Base-by-base conservation (phyloP, 2,797 vertebrate genomes). In the Australoheros facetus region DNA sequence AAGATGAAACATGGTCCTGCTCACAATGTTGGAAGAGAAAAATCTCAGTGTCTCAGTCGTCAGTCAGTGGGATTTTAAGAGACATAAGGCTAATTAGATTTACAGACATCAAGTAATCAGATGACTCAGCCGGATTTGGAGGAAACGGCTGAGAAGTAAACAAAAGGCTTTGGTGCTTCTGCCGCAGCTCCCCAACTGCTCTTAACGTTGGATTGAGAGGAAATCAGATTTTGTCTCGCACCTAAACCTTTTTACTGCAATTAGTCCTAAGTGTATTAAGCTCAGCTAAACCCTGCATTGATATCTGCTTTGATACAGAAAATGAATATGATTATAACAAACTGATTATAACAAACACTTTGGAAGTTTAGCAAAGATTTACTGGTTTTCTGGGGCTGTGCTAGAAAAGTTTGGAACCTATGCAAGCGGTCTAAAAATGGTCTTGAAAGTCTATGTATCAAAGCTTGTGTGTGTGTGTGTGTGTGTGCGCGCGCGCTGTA, bases 41-140 rank as follows among this genome's bases (percentile, higher is more conserved):
- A n/a, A 30, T 73, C 62, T 82, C 10, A 69, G 56, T 42, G 7
- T 64, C 37, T 39, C 37, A 45, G 60, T 84, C 30, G 56, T 56
- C 21, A 4, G 59, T 0, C 45, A 34, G 30, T 48, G 23, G 58
- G 75, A 59, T 45, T 84, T 88, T 78, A 17, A 53, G 55, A 59
- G 55, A 83, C 71, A 76, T 83, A 32, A 55, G 60, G 55, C 23
- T 80, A 82, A 86, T 90, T 83, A 69, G 79, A 85, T 88, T 81
- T 73, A 37, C 72, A 70, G 73, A 72, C 72, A 70, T 82, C 53
- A 57, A 77, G 78, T 82, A 88, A 84, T 90, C 56, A 76, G 72
- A 83, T 88, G 62, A 89, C 80, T 86, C 73, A 48, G 32, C 17
- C 78, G 48, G 78, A 80, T 88, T 78, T 75, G 70, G 54, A 85